A percentile compares a stretch with the other conserved stretches of the same genome.
Conservation (phyloP, 1,140 invertebrate species). For the Solenopsis fugax region DNA sequence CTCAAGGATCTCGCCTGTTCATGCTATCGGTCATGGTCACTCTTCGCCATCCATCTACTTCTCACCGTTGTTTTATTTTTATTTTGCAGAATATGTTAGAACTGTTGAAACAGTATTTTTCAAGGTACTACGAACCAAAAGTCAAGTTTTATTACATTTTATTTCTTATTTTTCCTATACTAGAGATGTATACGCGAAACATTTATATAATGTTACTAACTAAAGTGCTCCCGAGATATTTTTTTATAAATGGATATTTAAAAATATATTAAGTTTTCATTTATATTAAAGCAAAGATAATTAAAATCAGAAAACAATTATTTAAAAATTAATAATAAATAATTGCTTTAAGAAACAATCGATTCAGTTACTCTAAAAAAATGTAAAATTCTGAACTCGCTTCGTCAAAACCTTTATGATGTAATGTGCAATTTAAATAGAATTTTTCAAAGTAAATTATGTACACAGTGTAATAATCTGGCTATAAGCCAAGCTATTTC, state of each 20-base stretch:
- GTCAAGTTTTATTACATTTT: constrained; percentile 32
- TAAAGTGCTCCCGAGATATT: neutral
- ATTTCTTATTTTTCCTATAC: neutral
- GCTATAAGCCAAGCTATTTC: neutral
- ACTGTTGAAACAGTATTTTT: constrained; percentile 33
- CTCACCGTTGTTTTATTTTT: constrained; percentile 50
- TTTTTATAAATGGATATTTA: neutral
- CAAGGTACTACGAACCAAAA: neutral
- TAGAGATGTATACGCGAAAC: neutral
- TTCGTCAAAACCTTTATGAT: neutral
- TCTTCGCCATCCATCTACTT: constrained; percentile 57
- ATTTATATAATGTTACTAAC: neutral
- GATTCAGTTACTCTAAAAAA: neutral
- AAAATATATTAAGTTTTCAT: neutral
- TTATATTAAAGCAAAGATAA: neutral
- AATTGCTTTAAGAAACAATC: neutral
- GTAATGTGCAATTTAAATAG: neutral
- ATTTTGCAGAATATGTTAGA: constrained; percentile 29
- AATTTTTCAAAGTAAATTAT: constrained; percentile 12
- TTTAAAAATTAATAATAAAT: neutral
- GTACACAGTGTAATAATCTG: neutral
- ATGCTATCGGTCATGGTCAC: constrained; percentile 57
- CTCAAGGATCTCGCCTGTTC: constrained; percentile 43
- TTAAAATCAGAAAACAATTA: neutral
- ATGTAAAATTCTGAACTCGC: neutral